Percentiles rank a stretch among this genome's conserved stretches.
Conservation (phyloP, 2,888 invertebrate species). For the Idaea straminata region DNA sequence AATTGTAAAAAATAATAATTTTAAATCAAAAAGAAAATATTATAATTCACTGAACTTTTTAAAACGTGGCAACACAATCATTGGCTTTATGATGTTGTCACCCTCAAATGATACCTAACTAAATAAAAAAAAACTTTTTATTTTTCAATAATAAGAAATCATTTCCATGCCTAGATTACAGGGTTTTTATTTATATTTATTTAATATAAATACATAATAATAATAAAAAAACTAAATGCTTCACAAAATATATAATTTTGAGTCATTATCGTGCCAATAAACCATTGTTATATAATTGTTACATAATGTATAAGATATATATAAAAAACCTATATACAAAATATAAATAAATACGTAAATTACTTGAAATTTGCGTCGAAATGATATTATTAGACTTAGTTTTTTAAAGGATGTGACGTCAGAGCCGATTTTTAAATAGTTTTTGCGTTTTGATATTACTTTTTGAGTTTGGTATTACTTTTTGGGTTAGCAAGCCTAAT, state of each 20-base stretch:
- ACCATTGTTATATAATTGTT: constrained; percentile 71
- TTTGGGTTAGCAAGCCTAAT: neutral
- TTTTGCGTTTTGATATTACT: no score
- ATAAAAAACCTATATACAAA: constrained; percentile 34
- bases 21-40: no score
- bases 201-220: neutral
- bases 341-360: constrained; percentile 32
- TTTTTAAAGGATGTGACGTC: neutral
- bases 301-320: constrained; percentile 65
- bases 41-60: no score
- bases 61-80: no score
- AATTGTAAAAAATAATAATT: no score
- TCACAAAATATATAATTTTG: constrained; percentile 41
- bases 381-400: constrained; percentile 18
- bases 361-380: constrained; percentile 5
- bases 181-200: no score
- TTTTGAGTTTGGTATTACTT: neutral
- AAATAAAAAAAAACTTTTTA: no score
- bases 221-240: constrained; percentile 34
- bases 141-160: no score
- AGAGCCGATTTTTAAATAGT: neutral
- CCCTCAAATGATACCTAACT: no score
- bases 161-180: no score
- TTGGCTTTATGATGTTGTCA: no score
- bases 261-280: constrained; percentile 75